phyloP scores from a whole-genome alignment of 2,888 invertebrate species.

The Nomada fucata region DNA sequence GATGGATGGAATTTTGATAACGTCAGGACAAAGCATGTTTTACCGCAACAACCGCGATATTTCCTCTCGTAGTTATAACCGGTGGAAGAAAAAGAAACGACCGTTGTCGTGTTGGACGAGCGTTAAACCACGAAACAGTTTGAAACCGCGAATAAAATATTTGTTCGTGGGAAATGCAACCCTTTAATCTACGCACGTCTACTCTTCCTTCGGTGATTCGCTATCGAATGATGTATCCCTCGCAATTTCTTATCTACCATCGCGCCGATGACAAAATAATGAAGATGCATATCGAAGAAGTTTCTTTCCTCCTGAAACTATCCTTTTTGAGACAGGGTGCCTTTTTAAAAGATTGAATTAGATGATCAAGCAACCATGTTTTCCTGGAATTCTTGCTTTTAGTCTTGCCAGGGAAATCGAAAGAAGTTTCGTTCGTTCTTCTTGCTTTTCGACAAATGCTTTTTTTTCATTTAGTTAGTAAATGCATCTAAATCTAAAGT shows the following conservation, averaged over 20 bases:
- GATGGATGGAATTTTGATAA: constrained; percentile 74
- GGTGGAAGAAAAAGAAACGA: constrained; percentile 27
- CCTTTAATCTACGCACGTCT: background rate
- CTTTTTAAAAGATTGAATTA: background rate
- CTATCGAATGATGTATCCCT: constrained; percentile 3
- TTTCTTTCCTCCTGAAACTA: background rate
- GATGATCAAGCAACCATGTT: background rate
- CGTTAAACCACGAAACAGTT: constrained; percentile 9
- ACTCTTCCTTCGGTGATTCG: background rate
- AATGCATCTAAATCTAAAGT: no score
- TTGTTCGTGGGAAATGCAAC: background rate
- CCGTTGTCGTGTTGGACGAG: background rate
- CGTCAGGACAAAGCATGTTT: constrained; percentile 67
- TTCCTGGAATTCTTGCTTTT: no score
- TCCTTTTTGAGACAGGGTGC: background rate
- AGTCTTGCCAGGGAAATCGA: no score
- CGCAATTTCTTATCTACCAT: background rate
- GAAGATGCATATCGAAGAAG: background rate
- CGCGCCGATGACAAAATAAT: background rate
- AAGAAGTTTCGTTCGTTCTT: no score
- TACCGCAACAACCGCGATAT: constrained; percentile 67
- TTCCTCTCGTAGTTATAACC: constrained; percentile 54
- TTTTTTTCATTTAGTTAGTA: no score
- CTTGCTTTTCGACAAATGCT: no score
- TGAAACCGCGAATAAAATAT: constrained; percentile 5